phyloP scores from a whole-genome alignment of 1,140 invertebrate species.

The Panulirus ornatus region DNA sequence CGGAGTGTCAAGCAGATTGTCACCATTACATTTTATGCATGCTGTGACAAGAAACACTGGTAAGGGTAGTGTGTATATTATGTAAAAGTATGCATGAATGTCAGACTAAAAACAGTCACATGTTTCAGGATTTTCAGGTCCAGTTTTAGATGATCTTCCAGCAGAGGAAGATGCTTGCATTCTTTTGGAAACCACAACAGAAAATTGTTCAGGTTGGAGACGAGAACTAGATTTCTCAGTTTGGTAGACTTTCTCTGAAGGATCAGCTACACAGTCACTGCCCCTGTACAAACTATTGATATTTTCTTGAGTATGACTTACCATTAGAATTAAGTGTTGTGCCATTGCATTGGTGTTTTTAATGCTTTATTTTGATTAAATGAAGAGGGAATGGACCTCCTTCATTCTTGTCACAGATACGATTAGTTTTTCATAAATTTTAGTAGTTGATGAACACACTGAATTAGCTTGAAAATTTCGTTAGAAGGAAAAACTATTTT shows the following conservation, averaged over 20 bases:
- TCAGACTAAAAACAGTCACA: conserved; percentile 5
- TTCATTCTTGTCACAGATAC: too few relatives aligned
- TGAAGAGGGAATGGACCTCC: too few relatives aligned
- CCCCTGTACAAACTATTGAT: conserved; percentile 28
- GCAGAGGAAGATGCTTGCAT: conserved; percentile 20
- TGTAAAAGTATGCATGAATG: background rate
- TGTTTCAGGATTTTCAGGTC: conserved; percentile 27
- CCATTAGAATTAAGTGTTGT: too few relatives aligned
- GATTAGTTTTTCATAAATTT: too few relatives aligned
- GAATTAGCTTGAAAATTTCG: too few relatives aligned
- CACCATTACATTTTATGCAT: background rate
- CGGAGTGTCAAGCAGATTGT: background rate
- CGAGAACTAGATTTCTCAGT: conserved; percentile 2
- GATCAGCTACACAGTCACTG: conserved; percentile 3
- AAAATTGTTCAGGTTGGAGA: conserved; percentile 18
- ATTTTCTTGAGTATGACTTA: background rate
- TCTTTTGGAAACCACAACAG: conserved; percentile 11
- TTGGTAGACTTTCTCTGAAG: conserved; percentile 7
- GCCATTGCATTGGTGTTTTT: too few relatives aligned
- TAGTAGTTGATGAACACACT: too few relatives aligned
- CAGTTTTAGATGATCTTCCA: conserved; percentile 23
- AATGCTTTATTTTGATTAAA: too few relatives aligned
- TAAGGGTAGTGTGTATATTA: background rate
- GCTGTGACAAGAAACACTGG: background rate
- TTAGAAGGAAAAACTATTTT: too few relatives aligned